Conservation (phyloP, 2,888 invertebrate species). For the Lochmaea crataegi region DNA sequence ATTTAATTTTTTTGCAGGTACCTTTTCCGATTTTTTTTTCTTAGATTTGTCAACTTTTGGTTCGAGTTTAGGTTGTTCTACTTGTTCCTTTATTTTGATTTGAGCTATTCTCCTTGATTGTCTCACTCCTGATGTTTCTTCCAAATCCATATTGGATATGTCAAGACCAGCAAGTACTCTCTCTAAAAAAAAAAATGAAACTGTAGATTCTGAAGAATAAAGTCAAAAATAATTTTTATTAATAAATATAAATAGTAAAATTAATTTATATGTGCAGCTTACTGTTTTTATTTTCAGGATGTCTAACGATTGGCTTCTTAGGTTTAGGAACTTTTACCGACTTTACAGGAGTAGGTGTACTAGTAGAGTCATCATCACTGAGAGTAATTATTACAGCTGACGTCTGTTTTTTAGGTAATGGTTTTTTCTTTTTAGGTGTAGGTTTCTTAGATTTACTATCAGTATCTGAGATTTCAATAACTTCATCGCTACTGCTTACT, state of each 20-base stretch:
- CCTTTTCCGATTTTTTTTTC: conserved; percentile 50
- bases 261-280: conserved; percentile 10
- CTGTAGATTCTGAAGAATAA: no score
- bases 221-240: no score
- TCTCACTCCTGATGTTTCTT: conserved; percentile 74
- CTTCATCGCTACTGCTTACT: conserved; percentile 67
- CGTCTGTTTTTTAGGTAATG: conserved; percentile 43
- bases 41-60: conserved; percentile 50
- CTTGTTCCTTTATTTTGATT: conserved; percentile 85
- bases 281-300: conserved; percentile 51
- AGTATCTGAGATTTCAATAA: conserved; percentile 53
- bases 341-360: conserved; percentile 30
- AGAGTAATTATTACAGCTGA: conserved; percentile 10
- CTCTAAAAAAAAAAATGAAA: conserved; percentile 51
- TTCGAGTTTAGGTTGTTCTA: not conserved
- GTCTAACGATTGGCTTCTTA: conserved; percentile 46
- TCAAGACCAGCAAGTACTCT: conserved; percentile 67
- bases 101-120: conserved; percentile 89
- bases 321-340: conserved; percentile 16
- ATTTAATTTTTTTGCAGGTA: not conserved
- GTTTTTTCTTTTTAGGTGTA: conserved; percentile 48
- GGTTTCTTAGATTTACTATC: conserved; percentile 47
- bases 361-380: conserved; percentile 42
- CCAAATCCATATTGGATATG: conserved; percentile 63
- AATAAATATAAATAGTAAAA: no score